Base-by-base conservation (phyloP, 2,113 vertebrate species). In the Orthochromis malagaraziensis region DNA sequence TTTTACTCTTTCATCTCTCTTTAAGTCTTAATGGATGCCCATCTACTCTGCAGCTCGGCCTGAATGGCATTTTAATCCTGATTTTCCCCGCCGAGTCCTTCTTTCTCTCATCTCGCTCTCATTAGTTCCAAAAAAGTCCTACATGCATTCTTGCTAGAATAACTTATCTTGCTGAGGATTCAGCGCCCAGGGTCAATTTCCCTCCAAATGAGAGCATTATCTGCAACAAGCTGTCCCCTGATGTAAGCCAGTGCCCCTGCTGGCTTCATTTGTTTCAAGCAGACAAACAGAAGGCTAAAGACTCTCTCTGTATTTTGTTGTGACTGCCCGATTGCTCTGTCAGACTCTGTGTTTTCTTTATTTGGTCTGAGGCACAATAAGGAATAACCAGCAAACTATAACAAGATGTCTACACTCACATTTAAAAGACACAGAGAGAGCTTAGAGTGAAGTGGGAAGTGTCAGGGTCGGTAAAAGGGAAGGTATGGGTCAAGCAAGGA, bases 161-260 rank as follows among this genome's bases (percentile, higher is more conserved):
- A 90, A 93, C 87, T 90, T 89, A 85, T 93, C 90, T 88, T 55
- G 83, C 89, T 81, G 87, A 55, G 16, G 33, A 88, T 92, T 92
- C 89, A 63, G 58, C 7, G 31, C 90, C 89, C 87, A 84, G 87
- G 92, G 92, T 94, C 92, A 93, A 94, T 95, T 95, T 93, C 92
- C 91, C 89, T 92, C 89, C 86, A 94, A 95, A 94, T 94, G 91
- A 94, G 91, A 93, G 91, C 87, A 94, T 93, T 94, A 94, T 95
- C 91, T 89, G 92, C 85, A 79, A 95, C 93, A 94, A 93, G 92
- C 90, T 93, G 91, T 92, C 89, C 93, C 91, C 85, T 31, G 87
- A 91, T 92, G 90, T 89, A 87, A 90, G 84, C 88, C 88, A 45
- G 53, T 68, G 88, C 68, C 92, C 91, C 84, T 75, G 87, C 86